Conservation (phyloP, 2,113 vertebrate species). For the Quiscalus mexicanus region DNA sequence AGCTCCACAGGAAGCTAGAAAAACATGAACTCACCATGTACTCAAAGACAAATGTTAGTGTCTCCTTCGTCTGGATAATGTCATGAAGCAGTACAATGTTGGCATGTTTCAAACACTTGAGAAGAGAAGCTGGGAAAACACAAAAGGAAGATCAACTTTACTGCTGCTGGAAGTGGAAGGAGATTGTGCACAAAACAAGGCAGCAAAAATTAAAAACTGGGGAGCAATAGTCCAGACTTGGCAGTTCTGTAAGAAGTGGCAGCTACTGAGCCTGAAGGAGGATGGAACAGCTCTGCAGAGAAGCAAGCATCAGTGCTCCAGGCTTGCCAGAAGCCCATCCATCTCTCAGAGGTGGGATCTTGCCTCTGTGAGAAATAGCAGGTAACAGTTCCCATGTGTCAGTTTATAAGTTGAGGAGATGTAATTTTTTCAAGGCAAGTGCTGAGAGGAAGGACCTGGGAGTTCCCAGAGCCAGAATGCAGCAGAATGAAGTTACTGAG, state of each 20-base stretch:
- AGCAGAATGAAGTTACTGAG: neutral
- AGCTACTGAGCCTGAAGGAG: neutral
- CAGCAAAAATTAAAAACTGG: neutral
- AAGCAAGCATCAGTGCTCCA: neutral
- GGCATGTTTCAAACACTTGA: constrained; percentile 89
- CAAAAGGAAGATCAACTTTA: neutral
- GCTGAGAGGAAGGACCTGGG: neutral
- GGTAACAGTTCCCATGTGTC: neutral
- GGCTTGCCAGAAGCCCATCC: neutral
- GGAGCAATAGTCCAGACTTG: neutral
- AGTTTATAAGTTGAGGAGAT: neutral
- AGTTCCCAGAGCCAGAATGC: neutral
- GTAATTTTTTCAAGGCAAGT: neutral
- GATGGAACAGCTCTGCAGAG: neutral
- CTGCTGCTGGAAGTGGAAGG: neutral
- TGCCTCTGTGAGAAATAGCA: neutral
- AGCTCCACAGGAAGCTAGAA: constrained; percentile 14
- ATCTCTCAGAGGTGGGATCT: neutral
- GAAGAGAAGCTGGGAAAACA: constrained; percentile 81
- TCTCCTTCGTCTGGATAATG: constrained; percentile 88
- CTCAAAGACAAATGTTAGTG: constrained; percentile 90
- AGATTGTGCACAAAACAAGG: neutral
- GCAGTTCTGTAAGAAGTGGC: neutral
- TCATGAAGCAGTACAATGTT: constrained; percentile 91
- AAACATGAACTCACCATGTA: constrained; percentile 83